phyloP scores from a whole-genome alignment of 2,888 invertebrate species.

The Caenorhabditis panamensis region DNA sequence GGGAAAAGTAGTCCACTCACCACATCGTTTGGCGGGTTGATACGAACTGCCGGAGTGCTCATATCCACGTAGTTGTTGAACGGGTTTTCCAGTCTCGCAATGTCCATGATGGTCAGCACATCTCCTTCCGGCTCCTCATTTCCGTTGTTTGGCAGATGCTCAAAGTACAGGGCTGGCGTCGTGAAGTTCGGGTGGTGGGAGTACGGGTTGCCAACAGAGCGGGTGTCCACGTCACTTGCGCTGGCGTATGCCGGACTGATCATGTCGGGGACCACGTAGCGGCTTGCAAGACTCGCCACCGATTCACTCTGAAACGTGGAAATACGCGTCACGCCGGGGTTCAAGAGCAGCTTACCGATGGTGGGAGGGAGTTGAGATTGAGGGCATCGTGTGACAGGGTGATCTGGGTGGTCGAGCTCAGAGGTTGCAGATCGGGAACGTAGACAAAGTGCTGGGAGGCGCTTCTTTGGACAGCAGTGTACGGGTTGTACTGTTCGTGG shows the following conservation, averaged over 20 bases:
- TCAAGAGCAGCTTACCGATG: neutral
- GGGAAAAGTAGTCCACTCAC: conserved; percentile 8
- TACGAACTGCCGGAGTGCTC: neutral
- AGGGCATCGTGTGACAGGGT: conserved; percentile 36
- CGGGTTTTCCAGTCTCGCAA: conserved; percentile 27
- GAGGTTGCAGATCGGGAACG: conserved; percentile 1
- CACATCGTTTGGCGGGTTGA: conserved; percentile 55
- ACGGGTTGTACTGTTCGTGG: conserved; percentile 47
- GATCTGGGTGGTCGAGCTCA: neutral
- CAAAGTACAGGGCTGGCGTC: conserved; percentile 52
- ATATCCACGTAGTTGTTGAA: neutral
- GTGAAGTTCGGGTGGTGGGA: conserved; percentile 49
- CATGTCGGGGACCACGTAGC: conserved; percentile 53
- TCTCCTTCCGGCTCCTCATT: neutral
- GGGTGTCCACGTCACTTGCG: conserved; percentile 25
- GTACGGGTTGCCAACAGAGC: conserved; percentile 54
- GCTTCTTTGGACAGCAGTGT: conserved; percentile 34
- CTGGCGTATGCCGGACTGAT: conserved; percentile 9
- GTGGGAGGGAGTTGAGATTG: conserved; percentile 9
- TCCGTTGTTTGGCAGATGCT: neutral
- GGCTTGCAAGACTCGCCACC: neutral
- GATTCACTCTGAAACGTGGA: conserved; percentile 21
- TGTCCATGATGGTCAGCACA: conserved; percentile 42
- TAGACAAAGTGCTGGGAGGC: conserved; percentile 40
- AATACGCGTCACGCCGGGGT: neutral